Percentiles rank a stretch among this genome's conserved stretches.
Conservation (phyloP, 2,888 invertebrate genomes). For the Allolobophora icterica region DNA sequence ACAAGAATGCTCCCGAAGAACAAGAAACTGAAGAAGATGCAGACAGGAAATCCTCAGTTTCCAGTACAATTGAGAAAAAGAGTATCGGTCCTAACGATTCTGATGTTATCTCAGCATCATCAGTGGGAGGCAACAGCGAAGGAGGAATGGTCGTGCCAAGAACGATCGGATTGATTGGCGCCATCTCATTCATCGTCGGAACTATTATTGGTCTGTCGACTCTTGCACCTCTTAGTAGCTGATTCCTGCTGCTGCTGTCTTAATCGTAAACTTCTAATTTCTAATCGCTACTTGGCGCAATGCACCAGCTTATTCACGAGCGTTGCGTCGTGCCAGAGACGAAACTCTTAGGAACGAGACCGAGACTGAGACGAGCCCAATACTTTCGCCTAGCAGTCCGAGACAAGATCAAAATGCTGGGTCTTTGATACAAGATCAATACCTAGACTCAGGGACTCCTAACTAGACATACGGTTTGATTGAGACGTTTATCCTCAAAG, state of each 20-base stretch:
- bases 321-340: no score
- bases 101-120: not conserved
- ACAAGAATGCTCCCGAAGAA: not conserved
- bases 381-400: no score
- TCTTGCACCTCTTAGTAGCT: not conserved
- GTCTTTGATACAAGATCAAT: no score
- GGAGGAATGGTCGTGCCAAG: constrained; percentile 28
- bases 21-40: not conserved
- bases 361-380: no score
- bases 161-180: constrained; percentile 41
- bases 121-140: not conserved
- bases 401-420: no score
- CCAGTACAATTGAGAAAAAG: not conserved
- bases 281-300: not conserved
- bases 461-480: no score
- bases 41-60: not conserved
- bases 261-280: not conserved
- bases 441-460: no score
- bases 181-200: constrained; percentile 41
- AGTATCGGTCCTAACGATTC: not conserved
- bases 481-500: no score
- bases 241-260: no score
- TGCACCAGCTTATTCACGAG: no score
- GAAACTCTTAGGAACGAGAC: no score
- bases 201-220: constrained; percentile 42